A percentile compares a stretch with the other conserved stretches of the same genome.
Evolutionary conservation across 2,113 vertebrate genomes (phyloP).

Genomic region (Eurystomus gularis): DNA sequence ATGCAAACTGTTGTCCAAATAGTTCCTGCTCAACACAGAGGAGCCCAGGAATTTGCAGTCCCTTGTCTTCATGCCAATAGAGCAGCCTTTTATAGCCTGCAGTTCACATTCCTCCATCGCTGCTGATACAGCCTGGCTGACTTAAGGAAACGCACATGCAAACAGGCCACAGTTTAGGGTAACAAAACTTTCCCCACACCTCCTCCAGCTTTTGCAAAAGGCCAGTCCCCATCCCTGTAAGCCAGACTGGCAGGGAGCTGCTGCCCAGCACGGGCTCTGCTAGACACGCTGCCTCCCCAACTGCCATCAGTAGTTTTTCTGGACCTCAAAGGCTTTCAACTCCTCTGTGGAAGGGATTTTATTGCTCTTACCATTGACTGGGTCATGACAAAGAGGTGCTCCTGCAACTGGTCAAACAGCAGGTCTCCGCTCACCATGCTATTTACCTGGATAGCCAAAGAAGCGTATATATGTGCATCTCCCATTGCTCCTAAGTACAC

Average conservation of each 20-base stretch:
- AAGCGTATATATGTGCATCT: constrained; percentile 81
- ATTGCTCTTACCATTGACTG: constrained; percentile 80
- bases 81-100: background rate
- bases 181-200: background rate
- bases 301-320: background rate
- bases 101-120: background rate
- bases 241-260: background rate
- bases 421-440: constrained; percentile 87
- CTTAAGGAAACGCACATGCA: background rate
- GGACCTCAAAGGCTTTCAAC: background rate
- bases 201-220: background rate
- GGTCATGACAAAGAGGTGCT: constrained; percentile 93
- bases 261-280: background rate
- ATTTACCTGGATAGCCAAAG: constrained; percentile 81
- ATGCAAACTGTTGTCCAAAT: background rate
- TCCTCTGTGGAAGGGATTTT: background rate
- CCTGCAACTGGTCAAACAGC: constrained; percentile 84
- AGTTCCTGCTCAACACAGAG: background rate
- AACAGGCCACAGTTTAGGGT: background rate
- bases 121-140: background rate
- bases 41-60: background rate
- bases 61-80: background rate
- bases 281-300: background rate
- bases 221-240: background rate
- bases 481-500: constrained; percentile 85